Conservation (phyloP, 2,113 vertebrate genomes). For the Bothrops jararaca region DNA sequence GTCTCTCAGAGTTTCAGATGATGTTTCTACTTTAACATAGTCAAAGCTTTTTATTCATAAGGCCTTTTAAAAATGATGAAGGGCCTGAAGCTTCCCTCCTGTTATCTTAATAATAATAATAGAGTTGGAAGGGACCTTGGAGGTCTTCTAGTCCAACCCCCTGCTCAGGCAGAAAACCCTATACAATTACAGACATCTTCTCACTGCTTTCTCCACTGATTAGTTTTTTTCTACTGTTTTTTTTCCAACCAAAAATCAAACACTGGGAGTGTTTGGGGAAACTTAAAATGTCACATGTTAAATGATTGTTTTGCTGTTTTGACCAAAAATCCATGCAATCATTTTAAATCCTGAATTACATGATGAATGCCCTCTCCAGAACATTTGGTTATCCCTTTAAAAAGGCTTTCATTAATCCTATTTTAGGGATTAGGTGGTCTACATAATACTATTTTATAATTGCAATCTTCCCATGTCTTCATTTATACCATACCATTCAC, state of each 20-base stretch:
- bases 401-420: not conserved
- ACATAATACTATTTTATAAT: not conserved
- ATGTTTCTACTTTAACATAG: not conserved
- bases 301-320: not conserved
- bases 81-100: not conserved
- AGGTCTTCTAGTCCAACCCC: too few species aligned
- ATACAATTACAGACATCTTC: not conserved
- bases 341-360: not conserved
- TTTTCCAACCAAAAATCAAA: not conserved
- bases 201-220: not conserved
- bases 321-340: not conserved
- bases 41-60: not conserved
- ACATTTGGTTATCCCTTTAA: not conserved
- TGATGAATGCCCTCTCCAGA: not conserved
- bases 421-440: not conserved
- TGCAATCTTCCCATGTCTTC: not conserved
- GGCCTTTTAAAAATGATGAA: not conserved
- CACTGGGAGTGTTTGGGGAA: not conserved
- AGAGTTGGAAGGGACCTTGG: too few species aligned
- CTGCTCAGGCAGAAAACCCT: too few species aligned
- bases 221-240: not conserved
- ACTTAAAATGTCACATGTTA: not conserved
- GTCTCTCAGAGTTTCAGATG: not conserved
- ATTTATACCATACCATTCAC: not conserved
- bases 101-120: not conserved